These are phyloP conservation scores for Bryconaethiops microstoma DNA, from an alignment of 2,797 vertebrate species.

Conservation along the genomic window DNA sequence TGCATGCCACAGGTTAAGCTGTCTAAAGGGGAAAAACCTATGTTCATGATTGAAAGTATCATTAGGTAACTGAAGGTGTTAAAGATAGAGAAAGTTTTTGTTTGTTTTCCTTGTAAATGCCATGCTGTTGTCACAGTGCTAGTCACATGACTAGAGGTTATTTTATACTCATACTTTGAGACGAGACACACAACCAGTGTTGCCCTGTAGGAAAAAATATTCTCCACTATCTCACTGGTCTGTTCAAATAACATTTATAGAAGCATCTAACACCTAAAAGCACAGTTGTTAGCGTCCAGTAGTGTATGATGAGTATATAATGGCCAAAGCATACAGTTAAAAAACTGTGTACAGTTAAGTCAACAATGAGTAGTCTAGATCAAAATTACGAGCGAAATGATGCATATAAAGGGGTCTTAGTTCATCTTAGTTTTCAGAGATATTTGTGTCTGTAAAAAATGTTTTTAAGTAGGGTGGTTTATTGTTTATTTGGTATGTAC, in stretches of 20 bases:
- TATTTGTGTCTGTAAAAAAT: neutral
- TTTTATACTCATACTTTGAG: no score
- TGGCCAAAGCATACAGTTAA: neutral
- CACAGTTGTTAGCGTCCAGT: neutral
- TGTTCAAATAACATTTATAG: neutral
- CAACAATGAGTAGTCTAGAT: neutral
- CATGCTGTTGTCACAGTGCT: neutral
- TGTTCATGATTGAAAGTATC: neutral
- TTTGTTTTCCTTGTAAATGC: neutral
- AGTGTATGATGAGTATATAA: neutral
- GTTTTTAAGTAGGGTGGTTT: neutral
- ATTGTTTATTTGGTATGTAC: neutral
- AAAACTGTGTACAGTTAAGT: no score
- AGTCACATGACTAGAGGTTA: neutral
- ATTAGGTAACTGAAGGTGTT: neutral
- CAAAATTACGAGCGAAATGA: neutral
- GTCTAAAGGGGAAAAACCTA: neutral
- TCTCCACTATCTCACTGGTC: neutral
- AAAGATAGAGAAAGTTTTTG: no score
- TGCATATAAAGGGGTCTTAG: no score
- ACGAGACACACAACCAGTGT: neutral
- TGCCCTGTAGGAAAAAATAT: neutral
- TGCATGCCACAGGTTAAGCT: slow-evolving; percentile 33
- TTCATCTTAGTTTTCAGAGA: neutral
- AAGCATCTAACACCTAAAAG: neutral